Evolutionary conservation across 2,797 vertebrate species (phyloP).

Genomic region (Emys orbicularis): DNA sequence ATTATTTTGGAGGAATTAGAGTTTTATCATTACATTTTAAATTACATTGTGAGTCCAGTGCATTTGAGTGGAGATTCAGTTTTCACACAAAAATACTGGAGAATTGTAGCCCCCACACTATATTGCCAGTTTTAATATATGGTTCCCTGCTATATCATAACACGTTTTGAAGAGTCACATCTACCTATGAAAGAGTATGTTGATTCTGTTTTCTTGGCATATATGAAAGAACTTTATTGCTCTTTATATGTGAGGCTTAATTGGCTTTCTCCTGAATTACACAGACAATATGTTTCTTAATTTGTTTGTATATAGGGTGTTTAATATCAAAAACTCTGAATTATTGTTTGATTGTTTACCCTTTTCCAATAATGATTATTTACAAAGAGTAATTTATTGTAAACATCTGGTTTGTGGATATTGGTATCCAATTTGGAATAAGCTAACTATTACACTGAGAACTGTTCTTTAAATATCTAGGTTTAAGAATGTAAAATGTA

Average conservation of each 20-base stretch:
- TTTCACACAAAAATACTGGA: neutral
- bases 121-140: neutral
- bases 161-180: neutral
- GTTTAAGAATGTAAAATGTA: slow-evolving; percentile 4
- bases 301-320: slow-evolving; percentile 12
- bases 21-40: neutral
- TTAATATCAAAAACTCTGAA: slow-evolving; percentile 53
- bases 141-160: neutral
- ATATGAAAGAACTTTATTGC: slow-evolving; percentile 18
- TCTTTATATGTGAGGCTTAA: slow-evolving; percentile 19
- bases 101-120: neutral
- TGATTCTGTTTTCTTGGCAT: slow-evolving; percentile 2
- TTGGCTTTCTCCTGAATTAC: neutral
- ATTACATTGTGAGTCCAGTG: neutral
- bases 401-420: neutral
- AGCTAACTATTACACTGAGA: slow-evolving; percentile 19
- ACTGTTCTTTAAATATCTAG: neutral
- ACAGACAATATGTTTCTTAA: neutral
- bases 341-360: slow-evolving; percentile 32
- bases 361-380: slow-evolving; percentile 35
- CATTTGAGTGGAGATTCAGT: neutral
- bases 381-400: slow-evolving; percentile 2
- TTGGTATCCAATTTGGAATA: neutral
- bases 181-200: neutral
- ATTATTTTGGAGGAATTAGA: neutral